A percentile compares a stretch with the other conserved stretches of the same genome.
Conservation (phyloP, 2,797 vertebrate species). For the Ibycter americanus region DNA sequence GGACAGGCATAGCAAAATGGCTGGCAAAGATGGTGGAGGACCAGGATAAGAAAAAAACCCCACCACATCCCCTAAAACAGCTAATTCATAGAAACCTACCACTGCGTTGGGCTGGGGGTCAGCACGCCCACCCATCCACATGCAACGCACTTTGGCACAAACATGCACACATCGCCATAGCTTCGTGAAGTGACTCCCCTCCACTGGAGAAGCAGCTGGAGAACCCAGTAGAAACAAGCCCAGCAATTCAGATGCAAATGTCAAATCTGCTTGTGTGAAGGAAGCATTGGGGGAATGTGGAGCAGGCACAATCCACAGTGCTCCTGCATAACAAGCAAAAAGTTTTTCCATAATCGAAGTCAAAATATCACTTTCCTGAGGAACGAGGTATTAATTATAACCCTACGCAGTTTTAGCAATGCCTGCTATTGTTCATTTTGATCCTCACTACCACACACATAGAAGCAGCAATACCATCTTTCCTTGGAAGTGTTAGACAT, state of each 20-base stretch:
- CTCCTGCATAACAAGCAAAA: neutral
- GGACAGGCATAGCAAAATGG: neutral
- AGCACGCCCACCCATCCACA: neutral
- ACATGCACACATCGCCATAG: fast-evolving
- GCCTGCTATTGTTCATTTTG: slow-evolving; percentile 42
- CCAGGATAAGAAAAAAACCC: neutral
- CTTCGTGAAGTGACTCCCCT: fast-evolving
- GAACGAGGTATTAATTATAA: slow-evolving; percentile 20
- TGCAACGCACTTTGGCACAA: fast-evolving
- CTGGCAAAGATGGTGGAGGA: neutral
- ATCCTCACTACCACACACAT: neutral
- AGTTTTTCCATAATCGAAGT: neutral
- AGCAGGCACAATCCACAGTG: neutral
- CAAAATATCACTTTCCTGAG: slow-evolving; percentile 30
- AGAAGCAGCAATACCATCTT: neutral
- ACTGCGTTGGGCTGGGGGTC: neutral
- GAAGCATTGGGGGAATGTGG: neutral
- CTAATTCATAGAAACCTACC: neutral
- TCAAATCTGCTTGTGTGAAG: neutral
- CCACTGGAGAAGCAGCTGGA: neutral
- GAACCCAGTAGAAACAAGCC: neutral
- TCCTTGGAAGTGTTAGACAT: neutral
- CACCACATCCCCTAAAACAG: fast-evolving
- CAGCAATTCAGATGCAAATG: neutral
- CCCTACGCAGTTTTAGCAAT: neutral